These are phyloP conservation scores for Rhynchopsitta pachyrhyncha DNA, from an alignment of 2,113 vertebrate species.

Conservation along the genomic window DNA sequence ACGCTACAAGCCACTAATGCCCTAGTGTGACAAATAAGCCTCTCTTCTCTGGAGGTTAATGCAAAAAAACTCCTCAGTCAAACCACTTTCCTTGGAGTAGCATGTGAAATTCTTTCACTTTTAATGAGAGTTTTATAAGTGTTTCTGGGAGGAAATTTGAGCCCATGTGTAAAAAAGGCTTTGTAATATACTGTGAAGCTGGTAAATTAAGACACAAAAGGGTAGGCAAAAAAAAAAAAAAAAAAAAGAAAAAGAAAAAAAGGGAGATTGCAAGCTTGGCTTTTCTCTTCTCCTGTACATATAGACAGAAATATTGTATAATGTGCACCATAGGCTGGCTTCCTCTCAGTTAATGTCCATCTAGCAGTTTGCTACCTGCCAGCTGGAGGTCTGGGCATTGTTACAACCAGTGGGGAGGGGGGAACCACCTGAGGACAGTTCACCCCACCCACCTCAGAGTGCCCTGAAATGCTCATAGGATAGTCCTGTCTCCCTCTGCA, in stretches of 20 bases:
- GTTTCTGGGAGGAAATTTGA: background rate
- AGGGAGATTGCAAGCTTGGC: background rate
- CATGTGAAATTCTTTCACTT: constrained; percentile 15
- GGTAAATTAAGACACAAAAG: background rate
- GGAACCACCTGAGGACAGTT: background rate
- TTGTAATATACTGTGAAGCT: background rate
- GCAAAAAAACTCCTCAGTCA: background rate
- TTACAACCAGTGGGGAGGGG: background rate
- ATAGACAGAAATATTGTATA: background rate
- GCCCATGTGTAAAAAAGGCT: background rate
- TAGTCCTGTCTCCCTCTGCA: background rate
- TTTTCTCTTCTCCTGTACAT: background rate
- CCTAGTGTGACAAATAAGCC: background rate
- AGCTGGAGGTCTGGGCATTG: background rate
- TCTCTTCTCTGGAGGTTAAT: background rate
- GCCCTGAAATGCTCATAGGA: background rate
- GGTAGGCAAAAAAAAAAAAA: background rate
- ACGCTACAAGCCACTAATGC: background rate
- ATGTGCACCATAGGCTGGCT: background rate
- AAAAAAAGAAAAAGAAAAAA: background rate
- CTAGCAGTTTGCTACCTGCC: background rate
- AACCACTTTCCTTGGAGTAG: background rate
- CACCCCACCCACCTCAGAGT: background rate
- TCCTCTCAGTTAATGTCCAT: background rate
- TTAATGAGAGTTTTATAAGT: background rate